These are phyloP conservation scores for Chanos chanos DNA, from an alignment of 2,797 vertebrate genomes.

Conservation along the genomic window DNA sequence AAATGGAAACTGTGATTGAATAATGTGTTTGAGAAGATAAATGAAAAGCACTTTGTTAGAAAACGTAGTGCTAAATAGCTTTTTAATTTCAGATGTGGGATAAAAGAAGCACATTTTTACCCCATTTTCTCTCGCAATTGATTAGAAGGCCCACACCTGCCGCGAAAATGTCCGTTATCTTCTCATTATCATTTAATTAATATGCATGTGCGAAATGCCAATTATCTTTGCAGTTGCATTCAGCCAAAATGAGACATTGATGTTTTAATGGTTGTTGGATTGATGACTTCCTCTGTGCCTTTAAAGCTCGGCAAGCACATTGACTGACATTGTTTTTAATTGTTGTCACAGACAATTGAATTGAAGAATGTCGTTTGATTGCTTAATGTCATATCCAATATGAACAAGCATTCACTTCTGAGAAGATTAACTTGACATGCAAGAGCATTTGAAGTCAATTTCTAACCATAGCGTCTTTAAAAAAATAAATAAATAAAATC, in stretches of 20 bases:
- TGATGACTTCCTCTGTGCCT: constrained; percentile 69
- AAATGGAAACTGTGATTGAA: constrained; percentile 84
- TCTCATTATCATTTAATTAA: constrained; percentile 95
- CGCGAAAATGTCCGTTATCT: constrained; percentile 79
- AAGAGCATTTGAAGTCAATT: constrained; percentile 23
- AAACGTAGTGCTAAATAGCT: constrained; percentile 81
- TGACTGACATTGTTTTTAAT: constrained; percentile 60
- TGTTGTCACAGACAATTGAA: constrained; percentile 63
- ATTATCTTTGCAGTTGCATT: constrained; percentile 84
- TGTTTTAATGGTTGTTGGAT: constrained; percentile 81
- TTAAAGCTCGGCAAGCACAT: constrained; percentile 71
- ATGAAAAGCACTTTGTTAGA: constrained; percentile 87
- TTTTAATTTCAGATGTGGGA: constrained; percentile 84
- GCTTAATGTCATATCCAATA: constrained; percentile 50
- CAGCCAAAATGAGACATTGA: constrained; percentile 83
- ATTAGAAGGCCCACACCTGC: constrained; percentile 81
- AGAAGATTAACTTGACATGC: constrained; percentile 28
- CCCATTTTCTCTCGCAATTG: constrained; percentile 78
- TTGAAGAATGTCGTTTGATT: constrained; percentile 55
- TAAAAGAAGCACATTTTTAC: constrained; percentile 73
- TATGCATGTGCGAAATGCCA: constrained; percentile 86
- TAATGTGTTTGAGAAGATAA: constrained; percentile 82
- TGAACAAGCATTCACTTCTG: constrained; percentile 19
- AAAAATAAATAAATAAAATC: constrained; percentile 2
- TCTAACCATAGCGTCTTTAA: constrained; percentile 8